Base-by-base conservation (phyloP, 2,888 invertebrate genomes). In the Chymomyza procnemis region DNA sequence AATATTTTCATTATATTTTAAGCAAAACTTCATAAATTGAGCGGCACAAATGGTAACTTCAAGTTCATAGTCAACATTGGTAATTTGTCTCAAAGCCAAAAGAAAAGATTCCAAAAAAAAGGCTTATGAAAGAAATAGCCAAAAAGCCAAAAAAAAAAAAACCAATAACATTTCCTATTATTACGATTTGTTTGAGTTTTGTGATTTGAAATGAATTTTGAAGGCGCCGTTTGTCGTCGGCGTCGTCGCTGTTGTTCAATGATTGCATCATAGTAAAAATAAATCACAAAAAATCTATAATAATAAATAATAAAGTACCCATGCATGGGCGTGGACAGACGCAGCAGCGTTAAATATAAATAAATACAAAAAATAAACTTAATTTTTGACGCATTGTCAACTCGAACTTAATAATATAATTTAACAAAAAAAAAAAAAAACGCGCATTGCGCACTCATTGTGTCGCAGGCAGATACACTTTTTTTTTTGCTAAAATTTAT, bases 321-420 rank as follows among this genome's bases (percentile, higher is more conserved):
- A 41, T 1, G 34, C 34, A 41, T 41, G 34, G 34, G 34, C 22
- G 55, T 62, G 56, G 34, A 62, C 48, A 69, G 34, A 41, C 56
- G 46, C 59, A 63, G 52, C 34, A 57, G 8, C 64, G 46, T 60
- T 67, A 67, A 64, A 67, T 62, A 61, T 19, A 71, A 63, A 47
- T 57, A 21, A 66, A 69, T 57, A n/a, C n/a, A 65, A 73, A 65
- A 69, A 47, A 50, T 61, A 71, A 79, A 67, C 59, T 83, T 80
- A 85, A 85, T 85, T 86, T 86, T 84, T 83, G 82, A 83, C 85
- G 82, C 85, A 83, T 86, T 83, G 82, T 83, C 87, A 86, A 85
- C 74, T 78, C 85, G 87, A 83, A 84, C 82, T 86, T 87, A 87
- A 83, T 83, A 81, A 21, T 54, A 41, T 41, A n/a, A 41, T 12